Evolutionary conservation across 2,888 invertebrate species (phyloP), one percentile per base, ranked within the genome.

Genomic region (Protodeltote pygarga): DNA sequence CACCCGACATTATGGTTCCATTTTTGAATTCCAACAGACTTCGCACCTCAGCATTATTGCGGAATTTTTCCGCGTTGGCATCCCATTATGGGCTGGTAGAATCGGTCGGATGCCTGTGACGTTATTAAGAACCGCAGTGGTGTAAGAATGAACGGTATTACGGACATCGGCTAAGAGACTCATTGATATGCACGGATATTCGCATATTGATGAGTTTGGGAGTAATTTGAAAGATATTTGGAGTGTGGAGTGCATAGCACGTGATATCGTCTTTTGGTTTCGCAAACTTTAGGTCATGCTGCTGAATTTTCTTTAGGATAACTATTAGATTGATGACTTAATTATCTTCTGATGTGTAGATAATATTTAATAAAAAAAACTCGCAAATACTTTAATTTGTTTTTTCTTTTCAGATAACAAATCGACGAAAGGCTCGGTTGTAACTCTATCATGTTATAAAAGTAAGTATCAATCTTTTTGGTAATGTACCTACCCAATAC

Each of bases 371-470:
- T n/a, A n/a, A n/a, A n/a, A n/a, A n/a, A n/a, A n/a, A n/a, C n/a
- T n/a, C n/a, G n/a, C n/a, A n/a, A n/a, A n/a, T n/a, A n/a, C n/a
- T n/a, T n/a, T n/a, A n/a, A n/a, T n/a, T n/a, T 39, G 32, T 38
- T 31, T 65, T 64, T 64, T 73, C 62, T 80, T 93, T 77, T 15
- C 92, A 94, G 94, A 94, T 76, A 93, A 93, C 71, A 93, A 93
- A 81, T 86, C 92, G 17, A 87, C 92, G 3, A 94, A 93, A 66
- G 92, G 89, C 34, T 93, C 93, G 0, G 90, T 94, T 1, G 93
- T 94, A 10, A 94, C 93, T 27, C 75, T 93, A 14, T 93, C 94
- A 1, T 92, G 93, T 75, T 92, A 93, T 73, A 94, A 94, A 89
- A 94, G 94, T 94, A 83, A 93, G 94, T 92, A 3, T 33, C 3